These are phyloP conservation scores for Carollia perspicillata DNA, from an alignment of 2,113 vertebrate species.

Conservation along the genomic window DNA sequence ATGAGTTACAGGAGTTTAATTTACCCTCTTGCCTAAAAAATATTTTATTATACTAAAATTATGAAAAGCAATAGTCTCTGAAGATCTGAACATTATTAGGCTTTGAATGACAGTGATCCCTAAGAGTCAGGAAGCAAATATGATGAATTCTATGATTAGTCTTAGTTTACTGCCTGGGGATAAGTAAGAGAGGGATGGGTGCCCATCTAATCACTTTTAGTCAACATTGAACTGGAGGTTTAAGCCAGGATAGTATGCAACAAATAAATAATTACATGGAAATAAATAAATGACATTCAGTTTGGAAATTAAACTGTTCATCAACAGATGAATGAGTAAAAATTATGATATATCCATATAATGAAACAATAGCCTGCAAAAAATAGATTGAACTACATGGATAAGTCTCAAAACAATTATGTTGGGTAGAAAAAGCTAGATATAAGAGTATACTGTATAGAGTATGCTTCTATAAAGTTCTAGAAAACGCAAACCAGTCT, in stretches of 20 bases:
- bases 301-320: constrained; percentile 28
- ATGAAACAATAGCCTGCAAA: not conserved
- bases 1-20: not conserved
- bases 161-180: not conserved
- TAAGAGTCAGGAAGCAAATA: not conserved
- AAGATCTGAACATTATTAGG: not conserved
- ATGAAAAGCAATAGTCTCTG: not conserved
- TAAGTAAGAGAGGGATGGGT: not conserved
- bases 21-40: not conserved
- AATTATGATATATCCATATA: not conserved
- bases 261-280: not conserved
- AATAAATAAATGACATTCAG: not conserved
- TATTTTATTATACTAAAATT: not conserved
- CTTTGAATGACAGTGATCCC: not conserved
- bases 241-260: not conserved
- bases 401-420: not conserved
- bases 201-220: not conserved
- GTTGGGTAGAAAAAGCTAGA: not conserved
- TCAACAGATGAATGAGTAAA: not conserved
- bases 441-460: not conserved
- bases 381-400: not conserved
- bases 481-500: not conserved
- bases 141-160: not conserved
- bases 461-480: not conserved
- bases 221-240: not conserved